Evolutionary conservation across 2,888 invertebrate genomes (phyloP).

Genomic region (Nematopogon swammerdamellus): DNA sequence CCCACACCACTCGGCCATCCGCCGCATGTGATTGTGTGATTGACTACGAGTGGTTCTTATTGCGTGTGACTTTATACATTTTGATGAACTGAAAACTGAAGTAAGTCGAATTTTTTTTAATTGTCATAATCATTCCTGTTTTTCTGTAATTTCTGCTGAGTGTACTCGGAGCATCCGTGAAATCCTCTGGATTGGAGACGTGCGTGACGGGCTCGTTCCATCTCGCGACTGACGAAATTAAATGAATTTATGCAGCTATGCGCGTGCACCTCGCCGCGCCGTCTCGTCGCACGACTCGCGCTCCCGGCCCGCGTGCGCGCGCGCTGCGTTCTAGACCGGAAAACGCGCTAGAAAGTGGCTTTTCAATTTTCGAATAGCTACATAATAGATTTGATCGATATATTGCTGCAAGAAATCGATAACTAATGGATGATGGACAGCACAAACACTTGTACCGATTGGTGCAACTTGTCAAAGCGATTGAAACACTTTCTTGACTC

Average conservation of each 20-base stretch:
- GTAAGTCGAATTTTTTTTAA: no score
- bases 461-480: no score
- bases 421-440: background rate
- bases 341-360: conserved; percentile 54
- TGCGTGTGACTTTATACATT: no score
- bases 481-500: no score
- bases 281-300: conserved; percentile 23
- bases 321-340: conserved; percentile 47
- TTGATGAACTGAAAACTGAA: no score
- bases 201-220: background rate
- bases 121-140: no score
- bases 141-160: background rate
- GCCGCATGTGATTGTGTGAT: no score
- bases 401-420: background rate
- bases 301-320: conserved; percentile 15
- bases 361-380: conserved; percentile 53
- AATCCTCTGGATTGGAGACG: background rate
- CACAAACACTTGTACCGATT: no score
- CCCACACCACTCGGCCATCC: no score
- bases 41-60: no score
- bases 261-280: background rate
- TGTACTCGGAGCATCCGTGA: background rate
- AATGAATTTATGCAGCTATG: background rate
- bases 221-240: background rate
- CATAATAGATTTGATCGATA: conserved; percentile 27